Conservation (phyloP, 2,113 vertebrate genomes). For the Diadophis punctatus region DNA sequence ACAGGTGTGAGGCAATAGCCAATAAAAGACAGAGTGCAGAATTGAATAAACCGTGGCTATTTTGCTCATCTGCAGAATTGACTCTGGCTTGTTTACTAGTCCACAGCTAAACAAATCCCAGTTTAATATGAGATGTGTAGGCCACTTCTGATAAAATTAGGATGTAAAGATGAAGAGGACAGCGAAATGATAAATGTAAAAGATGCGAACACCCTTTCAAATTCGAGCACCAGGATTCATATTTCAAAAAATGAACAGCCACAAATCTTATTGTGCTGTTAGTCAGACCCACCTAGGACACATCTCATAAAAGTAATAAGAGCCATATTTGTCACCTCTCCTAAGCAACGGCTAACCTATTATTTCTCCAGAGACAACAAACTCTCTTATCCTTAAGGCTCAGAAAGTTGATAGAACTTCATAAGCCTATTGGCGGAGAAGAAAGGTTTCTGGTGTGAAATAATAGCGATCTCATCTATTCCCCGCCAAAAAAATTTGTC, state of each 20-base stretch:
- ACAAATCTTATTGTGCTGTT: background rate
- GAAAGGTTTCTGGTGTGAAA: constrained; percentile 41
- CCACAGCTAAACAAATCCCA: background rate
- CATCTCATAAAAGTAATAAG: background rate
- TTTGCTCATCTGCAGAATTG: background rate
- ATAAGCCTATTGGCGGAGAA: constrained; percentile 38
- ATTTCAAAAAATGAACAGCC: background rate
- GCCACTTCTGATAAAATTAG: background rate
- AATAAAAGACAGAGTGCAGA: background rate
- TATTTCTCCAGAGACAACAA: constrained; percentile 26
- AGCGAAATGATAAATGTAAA: background rate
- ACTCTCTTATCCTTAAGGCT: constrained; percentile 34
- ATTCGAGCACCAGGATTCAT: background rate
- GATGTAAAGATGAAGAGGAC: background rate
- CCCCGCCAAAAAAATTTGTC: constrained; percentile 37
- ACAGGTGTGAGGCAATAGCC: background rate
- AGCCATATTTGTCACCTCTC: background rate
- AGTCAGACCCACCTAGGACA: background rate
- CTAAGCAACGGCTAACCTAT: background rate
- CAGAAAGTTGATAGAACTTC: constrained; percentile 15
- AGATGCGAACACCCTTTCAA: background rate
- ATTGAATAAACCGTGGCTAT: background rate
- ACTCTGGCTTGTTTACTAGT: background rate
- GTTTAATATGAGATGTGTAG: background rate
- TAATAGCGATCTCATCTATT: constrained; percentile 42